These are phyloP conservation scores for Lerema accius DNA, from an alignment of 1,140 invertebrate genomes.

Conservation along the genomic window DNA sequence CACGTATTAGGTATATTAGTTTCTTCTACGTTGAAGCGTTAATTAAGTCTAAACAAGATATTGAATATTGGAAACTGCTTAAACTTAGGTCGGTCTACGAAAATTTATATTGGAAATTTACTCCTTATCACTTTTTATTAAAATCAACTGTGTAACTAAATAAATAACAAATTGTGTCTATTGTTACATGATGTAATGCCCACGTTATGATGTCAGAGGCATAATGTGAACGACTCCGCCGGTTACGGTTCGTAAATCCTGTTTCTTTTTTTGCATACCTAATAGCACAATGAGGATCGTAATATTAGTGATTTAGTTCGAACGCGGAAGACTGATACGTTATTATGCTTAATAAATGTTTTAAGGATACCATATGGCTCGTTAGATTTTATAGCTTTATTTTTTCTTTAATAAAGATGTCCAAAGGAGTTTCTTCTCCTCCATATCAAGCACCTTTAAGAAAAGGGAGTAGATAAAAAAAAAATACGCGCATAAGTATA, in stretches of 20 bases:
- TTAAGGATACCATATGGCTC: neutral
- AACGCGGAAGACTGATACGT: slow-evolving; percentile 6
- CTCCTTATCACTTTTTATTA: neutral
- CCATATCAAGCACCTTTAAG: too few relatives aligned
- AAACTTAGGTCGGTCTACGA: too few relatives aligned
- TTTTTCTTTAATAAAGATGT: too few relatives aligned
- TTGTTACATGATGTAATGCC: slow-evolving; percentile 21
- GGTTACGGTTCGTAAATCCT: slow-evolving; percentile 25
- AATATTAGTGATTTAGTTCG: slow-evolving; percentile 12
- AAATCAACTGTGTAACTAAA: slow-evolving; percentile 28
- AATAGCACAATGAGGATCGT: slow-evolving; percentile 6
- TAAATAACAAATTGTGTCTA: slow-evolving; percentile 16
- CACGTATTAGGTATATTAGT: too few relatives aligned
- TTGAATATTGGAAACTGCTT: too few relatives aligned
- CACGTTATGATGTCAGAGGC: slow-evolving; percentile 9
- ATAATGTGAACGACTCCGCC: slow-evolving; percentile 12
- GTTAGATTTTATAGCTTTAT: too few relatives aligned
- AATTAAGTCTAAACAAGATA: too few relatives aligned
- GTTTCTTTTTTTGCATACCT: slow-evolving; percentile 17
- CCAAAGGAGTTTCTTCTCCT: too few relatives aligned
- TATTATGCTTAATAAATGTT: neutral
- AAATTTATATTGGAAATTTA: too few relatives aligned
- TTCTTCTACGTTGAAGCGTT: too few relatives aligned
- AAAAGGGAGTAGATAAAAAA: too few relatives aligned
- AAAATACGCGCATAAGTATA: too few relatives aligned